phyloP scores from a whole-genome alignment of 2,113 vertebrate species.

The Erpornis zantholeuca region DNA sequence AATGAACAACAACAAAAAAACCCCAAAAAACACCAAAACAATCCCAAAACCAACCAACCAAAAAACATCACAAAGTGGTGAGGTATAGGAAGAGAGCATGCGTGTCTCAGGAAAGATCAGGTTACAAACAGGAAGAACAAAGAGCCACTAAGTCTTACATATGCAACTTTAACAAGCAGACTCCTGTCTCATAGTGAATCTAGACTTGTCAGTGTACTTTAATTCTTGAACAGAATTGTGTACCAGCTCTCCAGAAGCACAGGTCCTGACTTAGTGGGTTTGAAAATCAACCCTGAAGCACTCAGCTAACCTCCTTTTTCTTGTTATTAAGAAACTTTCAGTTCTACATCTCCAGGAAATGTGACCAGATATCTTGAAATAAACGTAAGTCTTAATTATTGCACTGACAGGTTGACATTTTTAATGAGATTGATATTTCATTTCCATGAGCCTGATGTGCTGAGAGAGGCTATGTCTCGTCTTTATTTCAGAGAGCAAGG shows the following conservation, averaged over 20 bases:
- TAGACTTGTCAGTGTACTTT: neutral
- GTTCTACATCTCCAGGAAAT: neutral
- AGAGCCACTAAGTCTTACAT: neutral
- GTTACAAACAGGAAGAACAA: neutral
- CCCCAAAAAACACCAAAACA: neutral
- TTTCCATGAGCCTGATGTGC: neutral
- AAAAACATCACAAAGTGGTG: neutral
- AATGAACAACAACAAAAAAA: neutral
- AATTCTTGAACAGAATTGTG: neutral
- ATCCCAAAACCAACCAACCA: neutral
- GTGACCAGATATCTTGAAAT: neutral
- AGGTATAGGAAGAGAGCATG: neutral
- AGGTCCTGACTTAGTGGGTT: neutral
- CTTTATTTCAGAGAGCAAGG: neutral
- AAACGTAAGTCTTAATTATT: conserved; percentile 3
- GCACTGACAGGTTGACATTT: neutral
- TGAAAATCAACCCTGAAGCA: neutral
- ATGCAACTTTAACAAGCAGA: neutral
- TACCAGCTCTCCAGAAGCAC: neutral
- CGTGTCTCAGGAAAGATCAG: neutral
- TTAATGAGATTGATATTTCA: neutral
- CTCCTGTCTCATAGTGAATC: neutral
- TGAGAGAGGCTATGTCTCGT: neutral
- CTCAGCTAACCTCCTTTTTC: neutral
- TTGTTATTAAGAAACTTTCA: neutral